Conservation (phyloP, 2,888 invertebrate genomes). For the Ochropacha duplaris region DNA sequence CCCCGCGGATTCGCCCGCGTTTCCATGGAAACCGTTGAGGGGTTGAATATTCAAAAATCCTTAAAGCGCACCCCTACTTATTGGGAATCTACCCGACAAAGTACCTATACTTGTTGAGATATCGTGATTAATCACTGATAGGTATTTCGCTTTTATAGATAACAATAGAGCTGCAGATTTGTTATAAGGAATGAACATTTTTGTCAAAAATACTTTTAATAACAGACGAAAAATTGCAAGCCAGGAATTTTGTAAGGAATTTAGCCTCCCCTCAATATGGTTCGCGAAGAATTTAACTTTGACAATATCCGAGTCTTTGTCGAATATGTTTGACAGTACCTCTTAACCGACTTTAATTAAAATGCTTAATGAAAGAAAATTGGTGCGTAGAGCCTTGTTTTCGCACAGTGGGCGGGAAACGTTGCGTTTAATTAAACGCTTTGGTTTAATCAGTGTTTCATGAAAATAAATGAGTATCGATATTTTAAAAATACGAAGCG, state of each 20-base stretch:
- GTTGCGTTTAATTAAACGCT: background rate
- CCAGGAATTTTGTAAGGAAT: background rate
- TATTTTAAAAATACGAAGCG: too few species aligned
- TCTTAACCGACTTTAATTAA: slow-evolving; percentile 20
- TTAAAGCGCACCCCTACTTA: too few species aligned
- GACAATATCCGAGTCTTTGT: slow-evolving; percentile 6
- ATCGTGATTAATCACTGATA: too few species aligned
- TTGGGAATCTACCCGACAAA: too few species aligned
- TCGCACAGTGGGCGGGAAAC: slow-evolving; percentile 16
- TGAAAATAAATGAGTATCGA: too few species aligned
- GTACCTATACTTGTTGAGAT: too few species aligned
- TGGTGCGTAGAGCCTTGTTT: slow-evolving; percentile 13
- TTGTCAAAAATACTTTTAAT: background rate
- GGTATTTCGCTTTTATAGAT: background rate
- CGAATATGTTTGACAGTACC: slow-evolving; percentile 4
- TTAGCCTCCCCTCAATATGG: slow-evolving; percentile 5
- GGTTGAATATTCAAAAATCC: too few species aligned
- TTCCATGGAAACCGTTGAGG: too few species aligned
- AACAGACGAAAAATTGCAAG: slow-evolving; percentile 9
- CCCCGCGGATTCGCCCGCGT: too few species aligned
- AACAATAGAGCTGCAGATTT: background rate
- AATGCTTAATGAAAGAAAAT: slow-evolving; percentile 32
- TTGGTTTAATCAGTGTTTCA: background rate
- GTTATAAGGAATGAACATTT: background rate
- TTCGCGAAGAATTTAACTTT: slow-evolving; percentile 8